phyloP scores from a whole-genome alignment of 1,140 invertebrate genomes.

The Panagrolaimus sp. region DNA sequence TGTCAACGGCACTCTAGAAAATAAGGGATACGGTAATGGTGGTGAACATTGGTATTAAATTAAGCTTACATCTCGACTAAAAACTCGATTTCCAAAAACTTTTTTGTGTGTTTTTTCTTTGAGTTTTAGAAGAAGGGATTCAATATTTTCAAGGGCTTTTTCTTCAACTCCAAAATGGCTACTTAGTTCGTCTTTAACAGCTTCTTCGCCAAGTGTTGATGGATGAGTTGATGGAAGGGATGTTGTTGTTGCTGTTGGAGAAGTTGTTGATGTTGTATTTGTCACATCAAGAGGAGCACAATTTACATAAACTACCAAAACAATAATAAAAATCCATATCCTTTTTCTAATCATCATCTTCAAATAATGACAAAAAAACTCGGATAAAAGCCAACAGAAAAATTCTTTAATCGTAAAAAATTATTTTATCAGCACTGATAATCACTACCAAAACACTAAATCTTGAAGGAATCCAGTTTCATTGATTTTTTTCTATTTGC shows the following conservation, averaged over 20 bases:
- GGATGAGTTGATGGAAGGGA: background rate
- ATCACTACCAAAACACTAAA: too few relatives aligned
- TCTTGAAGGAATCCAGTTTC: too few relatives aligned
- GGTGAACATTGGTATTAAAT: background rate
- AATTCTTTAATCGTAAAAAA: too few relatives aligned
- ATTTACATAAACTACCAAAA: too few relatives aligned
- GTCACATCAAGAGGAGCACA: too few relatives aligned
- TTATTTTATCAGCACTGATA: too few relatives aligned
- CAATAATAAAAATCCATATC: too few relatives aligned
- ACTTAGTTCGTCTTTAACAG: background rate
- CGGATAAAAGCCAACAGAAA: too few relatives aligned
- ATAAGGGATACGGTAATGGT: background rate
- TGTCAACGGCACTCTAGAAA: slow-evolving; percentile 4
- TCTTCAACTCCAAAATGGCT: slow-evolving; percentile 6
- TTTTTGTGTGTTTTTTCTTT: slow-evolving; percentile 12
- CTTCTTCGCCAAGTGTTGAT: background rate
- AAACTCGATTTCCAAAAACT: slow-evolving; percentile 11
- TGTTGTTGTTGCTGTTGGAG: background rate
- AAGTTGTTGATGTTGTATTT: background rate
- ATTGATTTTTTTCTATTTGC: too few relatives aligned
- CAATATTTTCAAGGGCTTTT: background rate
- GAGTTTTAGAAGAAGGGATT: background rate
- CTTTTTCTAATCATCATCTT: too few relatives aligned
- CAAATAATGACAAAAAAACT: too few relatives aligned
- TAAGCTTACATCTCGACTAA: slow-evolving; percentile 8